Evolutionary conservation across 2,113 vertebrate species (phyloP), one percentile per base, ranked within the genome.

Genomic region (Nibea albiflora): DNA sequence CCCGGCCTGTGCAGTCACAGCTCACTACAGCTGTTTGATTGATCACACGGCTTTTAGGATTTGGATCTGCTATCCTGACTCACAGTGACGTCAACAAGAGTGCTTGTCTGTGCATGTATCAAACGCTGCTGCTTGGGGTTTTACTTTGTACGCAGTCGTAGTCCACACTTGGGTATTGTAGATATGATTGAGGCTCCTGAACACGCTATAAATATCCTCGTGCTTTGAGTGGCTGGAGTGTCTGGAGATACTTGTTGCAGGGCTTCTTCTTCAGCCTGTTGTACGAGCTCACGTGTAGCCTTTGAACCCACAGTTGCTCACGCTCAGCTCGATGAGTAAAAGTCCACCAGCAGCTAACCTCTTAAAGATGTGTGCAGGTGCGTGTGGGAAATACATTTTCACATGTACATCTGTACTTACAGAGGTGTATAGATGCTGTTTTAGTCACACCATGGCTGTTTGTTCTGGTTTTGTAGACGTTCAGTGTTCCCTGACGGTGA

Each of bases 201-300:
- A 52, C 66, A 16, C 24, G 26, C 80, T 90, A 89, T 83, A 87
- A 91, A 91, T 91, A 93, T 46, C 64, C 11, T 49, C 39, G 2
- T 47, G 80, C 61, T 86, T 85, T 69, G 80, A 88, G 87, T 82
- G 73, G 83, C 81, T 75, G 60, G 60, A 85, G 78, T 77, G 83
- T 87, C 65, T 66, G 64, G 35, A 88, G 89, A 86, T 86, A 52
- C 53, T 26, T 26, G 66, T 88, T 64, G 65, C 5, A 24, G 72
- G 84, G 76, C 72, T 78, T 78, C 80, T 81, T 39, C 35, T 39
- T 62, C 60, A 0, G 28, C 3, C 3, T 42, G 49, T 78, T 69
- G 56, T 69, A n/a, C 54, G 0, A 3, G 77, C 47, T 82, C 70
- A 64, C 22, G 52, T 49, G 47, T 14, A 67, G 84, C 64, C 78